phyloP scores from a whole-genome alignment of 1,140 invertebrate species.

The Drosophila virilis region DNA sequence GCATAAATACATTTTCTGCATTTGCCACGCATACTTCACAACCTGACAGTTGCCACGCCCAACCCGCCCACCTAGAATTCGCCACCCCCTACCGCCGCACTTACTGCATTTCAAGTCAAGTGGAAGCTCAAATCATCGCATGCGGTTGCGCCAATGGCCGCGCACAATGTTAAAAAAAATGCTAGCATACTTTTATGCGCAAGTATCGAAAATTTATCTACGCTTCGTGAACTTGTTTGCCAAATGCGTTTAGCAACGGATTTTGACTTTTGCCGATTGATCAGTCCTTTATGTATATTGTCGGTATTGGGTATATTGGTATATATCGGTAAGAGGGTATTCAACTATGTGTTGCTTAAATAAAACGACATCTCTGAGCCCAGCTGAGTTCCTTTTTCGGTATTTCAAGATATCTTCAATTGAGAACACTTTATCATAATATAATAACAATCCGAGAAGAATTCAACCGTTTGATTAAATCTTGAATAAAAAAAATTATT shows the following conservation, averaged over 20 bases:
- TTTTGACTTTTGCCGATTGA: slow-evolving; percentile 23
- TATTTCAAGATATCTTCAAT: too few species aligned
- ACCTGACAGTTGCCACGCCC: slow-evolving; percentile 1
- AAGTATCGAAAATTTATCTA: slow-evolving; percentile 58
- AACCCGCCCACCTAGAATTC: too few species aligned
- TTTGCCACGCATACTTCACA: slow-evolving; percentile 53
- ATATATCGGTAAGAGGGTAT: too few species aligned
- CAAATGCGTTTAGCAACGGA: slow-evolving; percentile 50
- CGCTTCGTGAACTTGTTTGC: slow-evolving; percentile 34
- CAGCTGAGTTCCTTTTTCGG: too few species aligned
- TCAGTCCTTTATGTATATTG: background rate
- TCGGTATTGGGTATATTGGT: too few species aligned
- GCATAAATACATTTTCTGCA: slow-evolving; percentile 81
- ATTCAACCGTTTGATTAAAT: too few species aligned
- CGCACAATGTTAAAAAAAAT: slow-evolving; percentile 46
- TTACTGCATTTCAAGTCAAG: slow-evolving; percentile 55
- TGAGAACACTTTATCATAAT: too few species aligned
- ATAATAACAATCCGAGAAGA: too few species aligned
- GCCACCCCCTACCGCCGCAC: background rate
- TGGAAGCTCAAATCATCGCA: slow-evolving; percentile 54
- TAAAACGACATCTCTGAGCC: too few species aligned
- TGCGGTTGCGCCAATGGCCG: slow-evolving; percentile 21
- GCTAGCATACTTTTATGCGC: slow-evolving; percentile 60
- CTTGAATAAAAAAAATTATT: too few species aligned
- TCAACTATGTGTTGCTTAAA: too few species aligned